A percentile compares a stretch with the other conserved stretches of the same genome.
phyloP scores from a whole-genome alignment of 92 coral and sea anemone species.

The Galaxea fascicularis region DNA sequence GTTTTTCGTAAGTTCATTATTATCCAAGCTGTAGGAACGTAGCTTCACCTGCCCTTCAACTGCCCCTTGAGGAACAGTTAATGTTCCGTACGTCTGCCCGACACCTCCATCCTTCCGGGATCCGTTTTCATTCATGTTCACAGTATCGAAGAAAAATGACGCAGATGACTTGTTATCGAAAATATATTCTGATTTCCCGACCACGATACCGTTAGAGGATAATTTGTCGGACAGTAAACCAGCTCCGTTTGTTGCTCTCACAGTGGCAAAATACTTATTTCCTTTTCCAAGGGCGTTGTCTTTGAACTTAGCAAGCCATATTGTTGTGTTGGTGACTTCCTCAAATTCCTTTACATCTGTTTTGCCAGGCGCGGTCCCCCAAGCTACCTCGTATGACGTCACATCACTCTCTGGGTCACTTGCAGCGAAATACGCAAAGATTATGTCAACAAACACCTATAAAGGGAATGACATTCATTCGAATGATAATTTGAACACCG shows the following conservation, averaged over 20 bases:
- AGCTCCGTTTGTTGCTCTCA: constrained; percentile 90
- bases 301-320: constrained; percentile 90
- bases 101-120: constrained; percentile 91
- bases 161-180: constrained; percentile 87
- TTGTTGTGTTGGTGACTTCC: constrained; percentile 91
- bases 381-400: constrained; percentile 93
- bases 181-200: constrained; percentile 95
- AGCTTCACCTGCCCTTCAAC: constrained; percentile 87
- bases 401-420: constrained; percentile 91
- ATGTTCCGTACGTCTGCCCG: constrained; percentile 94
- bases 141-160: constrained; percentile 98
- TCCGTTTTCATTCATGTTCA: constrained; percentile 83
- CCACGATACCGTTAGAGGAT: constrained; percentile 90
- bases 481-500: background rate
- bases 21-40: constrained; percentile 87
- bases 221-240: constrained; percentile 83
- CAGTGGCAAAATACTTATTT: constrained; percentile 84
- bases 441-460: constrained; percentile 83
- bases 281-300: constrained; percentile 77
- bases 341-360: constrained; percentile 79
- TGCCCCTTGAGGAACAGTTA: constrained; percentile 93
- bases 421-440: constrained; percentile 89
- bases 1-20: constrained; percentile 69
- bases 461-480: background rate
- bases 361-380: constrained; percentile 94